These are phyloP conservation scores for Gyrodactylus bullatarudis DNA, from an alignment of 1,140 invertebrate species.

Conservation along the genomic window DNA sequence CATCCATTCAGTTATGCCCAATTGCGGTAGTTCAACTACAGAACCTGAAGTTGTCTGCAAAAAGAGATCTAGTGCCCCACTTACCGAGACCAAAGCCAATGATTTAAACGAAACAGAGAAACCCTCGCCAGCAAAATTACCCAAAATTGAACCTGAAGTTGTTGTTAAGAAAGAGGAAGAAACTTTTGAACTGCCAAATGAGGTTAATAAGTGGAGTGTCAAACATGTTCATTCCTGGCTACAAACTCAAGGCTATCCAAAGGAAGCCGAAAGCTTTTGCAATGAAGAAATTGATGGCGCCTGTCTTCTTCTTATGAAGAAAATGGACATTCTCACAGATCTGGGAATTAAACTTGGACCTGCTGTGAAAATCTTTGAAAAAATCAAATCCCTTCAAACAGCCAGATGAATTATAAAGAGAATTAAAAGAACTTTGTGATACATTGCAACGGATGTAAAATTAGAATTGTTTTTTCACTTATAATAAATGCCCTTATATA, in stretches of 20 bases:
- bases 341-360: conserved; percentile 43
- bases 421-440: too few species aligned
- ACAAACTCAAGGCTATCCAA: neutral
- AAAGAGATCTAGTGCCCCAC: neutral
- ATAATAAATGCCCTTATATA: too few species aligned
- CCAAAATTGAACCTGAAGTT: neutral
- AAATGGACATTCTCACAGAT: conserved; percentile 39
- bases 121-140: neutral
- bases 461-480: too few species aligned
- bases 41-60: neutral
- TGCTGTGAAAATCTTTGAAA: conserved; percentile 42
- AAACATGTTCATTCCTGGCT: conserved; percentile 4
- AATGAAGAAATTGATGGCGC: conserved; percentile 49
- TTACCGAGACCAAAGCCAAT: neutral
- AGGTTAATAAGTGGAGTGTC: conserved; percentile 3
- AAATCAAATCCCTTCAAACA: conserved; percentile 5
- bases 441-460: too few species aligned
- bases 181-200: neutral
- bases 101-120: neutral
- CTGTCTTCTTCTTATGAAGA: conserved; percentile 37
- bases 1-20: neutral
- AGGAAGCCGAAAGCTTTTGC: neutral
- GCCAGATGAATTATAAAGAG: neutral
- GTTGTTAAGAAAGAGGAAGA: neutral
- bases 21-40: neutral